Base-by-base conservation (phyloP, 2,888 invertebrate genomes). In the Epicampocera succincta region DNA sequence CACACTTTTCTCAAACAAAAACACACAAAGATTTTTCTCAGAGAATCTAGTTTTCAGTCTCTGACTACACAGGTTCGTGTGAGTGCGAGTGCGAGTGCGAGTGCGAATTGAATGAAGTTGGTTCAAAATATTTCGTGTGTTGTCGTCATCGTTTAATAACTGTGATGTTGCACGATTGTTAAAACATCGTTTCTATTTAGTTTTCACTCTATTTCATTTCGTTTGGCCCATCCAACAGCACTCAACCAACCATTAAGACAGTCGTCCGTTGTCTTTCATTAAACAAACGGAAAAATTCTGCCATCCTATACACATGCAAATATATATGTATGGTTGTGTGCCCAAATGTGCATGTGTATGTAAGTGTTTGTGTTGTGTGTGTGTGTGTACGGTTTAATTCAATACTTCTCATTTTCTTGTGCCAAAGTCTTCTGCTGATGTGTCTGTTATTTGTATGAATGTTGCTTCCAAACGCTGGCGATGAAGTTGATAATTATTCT, bases 91-190 rank as follows among this genome's bases (percentile, higher is more conserved):
- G n/a, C n/a, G n/a, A n/a, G n/a, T n/a, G n/a, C n/a, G n/a, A n/a
- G n/a, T n/a, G n/a, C n/a, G n/a, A n/a, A n/a, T n/a, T n/a, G n/a
- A 13, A 38, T 21, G n/a, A 21, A 29, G 60, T 60, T 42, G 65
- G 15, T 21, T 73, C 29, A 33, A 42, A 52, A 61, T 52, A 78
- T 54, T 73, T 79, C 73, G 48, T 63, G 69, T 74, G 79, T 80
- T 69, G 69, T 80, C 74, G 74, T 80, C 79, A 68, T 73, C 66
- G 66, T 68, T 73, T 66, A 79, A 61, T 73, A 54, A 68, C 58
- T 68, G 66, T 68, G 33, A 46, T 74, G 56, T 68, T 80, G 63
- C 40, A 79, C 68, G 52, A 72, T 65, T 78, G 72, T 58, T 72
- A 33, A 58, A 58, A 71, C 71, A 78, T 66, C 65, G 66, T 66